These are phyloP conservation scores for Peromyscus attwateri DNA, from an alignment of 2,797 vertebrate genomes.

Conservation along the genomic window DNA sequence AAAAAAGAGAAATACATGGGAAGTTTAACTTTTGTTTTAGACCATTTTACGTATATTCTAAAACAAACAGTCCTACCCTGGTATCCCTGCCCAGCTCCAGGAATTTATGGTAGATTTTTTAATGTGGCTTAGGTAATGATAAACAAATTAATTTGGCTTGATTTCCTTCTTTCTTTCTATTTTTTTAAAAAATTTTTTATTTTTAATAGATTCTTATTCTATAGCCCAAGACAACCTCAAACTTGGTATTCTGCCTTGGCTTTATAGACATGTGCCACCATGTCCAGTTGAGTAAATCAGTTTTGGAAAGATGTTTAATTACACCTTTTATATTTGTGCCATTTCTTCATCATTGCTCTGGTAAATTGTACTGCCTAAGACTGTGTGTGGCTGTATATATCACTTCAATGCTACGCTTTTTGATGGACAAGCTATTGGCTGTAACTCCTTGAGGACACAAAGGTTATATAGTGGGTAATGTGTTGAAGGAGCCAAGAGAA, in stretches of 20 bases:
- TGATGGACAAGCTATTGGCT: background rate
- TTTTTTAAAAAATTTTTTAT: background rate
- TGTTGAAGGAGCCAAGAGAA: background rate
- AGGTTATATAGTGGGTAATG: background rate
- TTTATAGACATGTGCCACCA: background rate
- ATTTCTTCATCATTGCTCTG: background rate
- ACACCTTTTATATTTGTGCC: conserved; percentile 12
- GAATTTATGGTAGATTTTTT: background rate
- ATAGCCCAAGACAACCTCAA: background rate
- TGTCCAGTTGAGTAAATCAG: background rate
- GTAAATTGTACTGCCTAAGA: background rate
- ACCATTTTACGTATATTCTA: background rate
- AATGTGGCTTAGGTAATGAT: conserved; percentile 6
- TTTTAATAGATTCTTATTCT: background rate
- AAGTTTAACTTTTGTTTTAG: conserved; percentile 10
- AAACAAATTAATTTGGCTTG: conserved; percentile 27
- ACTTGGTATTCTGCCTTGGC: background rate
- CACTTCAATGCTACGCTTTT: background rate
- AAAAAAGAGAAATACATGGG: background rate
- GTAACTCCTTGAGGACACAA: background rate
- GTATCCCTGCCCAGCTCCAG: background rate
- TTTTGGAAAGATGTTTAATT: background rate
- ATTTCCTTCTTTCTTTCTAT: background rate
- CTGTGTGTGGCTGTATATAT: background rate
- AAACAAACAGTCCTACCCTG: background rate